Evolutionary conservation across 2,797 vertebrate species (phyloP), one percentile per base, ranked within the genome.

Genomic region (Pseudomugil gertrudae): DNA sequence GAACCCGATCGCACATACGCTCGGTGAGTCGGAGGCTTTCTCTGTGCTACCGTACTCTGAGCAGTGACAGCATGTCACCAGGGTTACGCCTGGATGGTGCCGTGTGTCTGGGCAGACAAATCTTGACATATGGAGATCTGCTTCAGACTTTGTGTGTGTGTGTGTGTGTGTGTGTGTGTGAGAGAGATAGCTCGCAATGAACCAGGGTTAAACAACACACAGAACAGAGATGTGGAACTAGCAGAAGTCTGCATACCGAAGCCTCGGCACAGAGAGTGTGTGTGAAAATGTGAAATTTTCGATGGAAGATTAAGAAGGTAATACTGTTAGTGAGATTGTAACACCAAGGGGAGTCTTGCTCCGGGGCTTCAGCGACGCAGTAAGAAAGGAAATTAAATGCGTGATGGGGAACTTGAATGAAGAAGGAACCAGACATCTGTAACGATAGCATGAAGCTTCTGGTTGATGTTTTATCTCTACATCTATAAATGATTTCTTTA

Each of bases 71-170:
- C 75, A 38, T 74, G 84, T 86, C 85, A 74, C 77, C 50, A 32
- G 73, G 87, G 88, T 86, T 80, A 78, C 29, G 78, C 57, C 80
- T 71, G 80, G 80, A 74, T 74, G 82, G 69, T 65, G 76, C 70
- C 55, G 6, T 13, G 66, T 52, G 67, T 19, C 53, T 84, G 53
- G 24, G 53, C 68, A 74, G 78, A 85, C 76, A 62, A 63, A 74
- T 77, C 62, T 71, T 76, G 83, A 89, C 80, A 84, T 78, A 81
- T 77, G 79, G 81, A 85, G 80, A 83, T 79, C 72, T 78, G 64
- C 62, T 36, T 81, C 38, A 64, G 59, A 77, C 65, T 72, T 1
- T 19, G 48, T 19, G 52, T 66, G 66, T 27, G 74, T 51, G 59
- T 15, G 54, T 50, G 72, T 43, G 67, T 68, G 45, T 38, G 30